phyloP scores from a whole-genome alignment of 2,888 invertebrate genomes.

The Nudaria mundana region DNA sequence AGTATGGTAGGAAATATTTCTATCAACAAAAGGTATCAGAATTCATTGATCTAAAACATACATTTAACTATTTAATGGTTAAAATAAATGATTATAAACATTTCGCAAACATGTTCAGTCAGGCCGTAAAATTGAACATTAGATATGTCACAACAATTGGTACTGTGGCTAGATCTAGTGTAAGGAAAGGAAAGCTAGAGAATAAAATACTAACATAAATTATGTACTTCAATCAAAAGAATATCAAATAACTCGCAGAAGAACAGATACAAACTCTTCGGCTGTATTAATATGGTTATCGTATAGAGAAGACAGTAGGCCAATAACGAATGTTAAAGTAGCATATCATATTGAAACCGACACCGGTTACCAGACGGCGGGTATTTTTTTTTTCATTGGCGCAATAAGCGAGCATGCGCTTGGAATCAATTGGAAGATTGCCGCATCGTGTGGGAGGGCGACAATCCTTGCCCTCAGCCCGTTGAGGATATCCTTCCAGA shows the following conservation, averaged over 20 bases:
- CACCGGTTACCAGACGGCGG: conserved; percentile 38
- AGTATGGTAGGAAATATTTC: too few species aligned
- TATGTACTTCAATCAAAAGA: too few species aligned
- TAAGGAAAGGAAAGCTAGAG: too few species aligned
- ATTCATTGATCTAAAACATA: too few species aligned
- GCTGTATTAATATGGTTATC: too few species aligned
- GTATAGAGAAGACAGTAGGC: not conserved
- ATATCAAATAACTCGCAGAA: too few species aligned
- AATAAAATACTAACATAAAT: too few species aligned
- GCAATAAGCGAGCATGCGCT: conserved; percentile 69
- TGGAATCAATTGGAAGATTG: conserved; percentile 76
- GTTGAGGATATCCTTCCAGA: conserved; percentile 79
- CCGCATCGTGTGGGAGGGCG: conserved; percentile 69
- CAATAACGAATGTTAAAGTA: conserved; percentile 1
- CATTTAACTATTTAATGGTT: too few species aligned
- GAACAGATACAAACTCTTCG: too few species aligned
- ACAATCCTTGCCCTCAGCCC: conserved; percentile 65
- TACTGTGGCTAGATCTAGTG: not conserved
- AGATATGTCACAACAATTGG: too few species aligned
- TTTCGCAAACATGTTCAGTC: conserved; percentile 57
- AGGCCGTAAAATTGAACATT: conserved; percentile 41
- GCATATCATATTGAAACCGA: conserved; percentile 14
- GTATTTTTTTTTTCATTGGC: conserved; percentile 78
- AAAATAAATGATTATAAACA: conserved; percentile 35
- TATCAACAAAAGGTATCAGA: too few species aligned